Conservation (phyloP, 2,888 invertebrate genomes). For the Cantharis rufa region DNA sequence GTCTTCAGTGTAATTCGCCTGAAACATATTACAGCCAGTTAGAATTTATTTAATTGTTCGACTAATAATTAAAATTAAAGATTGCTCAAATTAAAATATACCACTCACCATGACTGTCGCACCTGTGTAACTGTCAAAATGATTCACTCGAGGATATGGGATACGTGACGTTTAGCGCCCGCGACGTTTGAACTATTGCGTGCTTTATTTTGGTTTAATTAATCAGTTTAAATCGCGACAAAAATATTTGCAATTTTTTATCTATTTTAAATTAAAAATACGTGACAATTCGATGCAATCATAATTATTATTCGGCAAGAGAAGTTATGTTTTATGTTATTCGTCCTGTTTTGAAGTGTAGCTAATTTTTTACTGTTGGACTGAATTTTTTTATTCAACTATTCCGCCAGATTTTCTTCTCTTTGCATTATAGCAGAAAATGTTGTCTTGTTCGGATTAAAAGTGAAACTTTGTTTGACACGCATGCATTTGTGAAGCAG, state of each 20-base stretch:
- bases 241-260: too few relatives aligned
- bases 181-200: neutral
- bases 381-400: too few relatives aligned
- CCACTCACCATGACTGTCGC: constrained; percentile 43
- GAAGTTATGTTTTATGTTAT: neutral
- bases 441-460: too few relatives aligned
- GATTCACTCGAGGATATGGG: constrained; percentile 10
- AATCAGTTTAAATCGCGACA: neutral
- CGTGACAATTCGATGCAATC: neutral
- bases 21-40: constrained; percentile 51
- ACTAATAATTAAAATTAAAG: neutral
- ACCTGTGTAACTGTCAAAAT: constrained; percentile 43
- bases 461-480: too few relatives aligned
- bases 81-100: constrained; percentile 56
- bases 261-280: neutral
- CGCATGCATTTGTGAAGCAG: too few relatives aligned
- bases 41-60: constrained; percentile 11
- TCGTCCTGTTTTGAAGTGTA: neutral
- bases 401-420: too few relatives aligned
- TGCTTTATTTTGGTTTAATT: neutral
- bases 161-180: neutral
- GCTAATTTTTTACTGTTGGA: too few relatives aligned
- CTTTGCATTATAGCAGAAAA: too few relatives aligned
- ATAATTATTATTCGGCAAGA: neutral
- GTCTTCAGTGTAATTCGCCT: constrained; percentile 89